Evolutionary conservation across 2,113 vertebrate genomes (phyloP), one percentile per base, ranked within the genome.

Genomic region (Calonectris borealis): DNA sequence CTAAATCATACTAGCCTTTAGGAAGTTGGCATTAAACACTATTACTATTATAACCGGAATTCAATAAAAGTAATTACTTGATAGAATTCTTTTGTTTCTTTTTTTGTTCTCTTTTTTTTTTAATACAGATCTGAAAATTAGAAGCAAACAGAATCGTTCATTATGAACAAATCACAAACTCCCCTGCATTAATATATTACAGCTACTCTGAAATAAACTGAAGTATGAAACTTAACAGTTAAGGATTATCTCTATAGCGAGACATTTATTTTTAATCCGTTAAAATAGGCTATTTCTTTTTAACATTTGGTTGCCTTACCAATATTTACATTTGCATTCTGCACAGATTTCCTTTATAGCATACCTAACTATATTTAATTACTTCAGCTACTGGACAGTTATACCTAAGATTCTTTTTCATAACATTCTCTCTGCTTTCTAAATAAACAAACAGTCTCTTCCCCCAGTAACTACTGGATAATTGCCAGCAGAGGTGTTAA

Each of bases 401-500:
- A 36, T 3, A 80, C 32, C 34, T 16, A 70, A 80, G 54, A 77
- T 64, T 4, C 8, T 22, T 73, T 69, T 34, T 11, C 71, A 17
- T 31, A 65, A 73, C 38, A 62, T 7, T 8, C n/a, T 42, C 42
- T 62, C 16, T 20, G 42, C 32, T 70, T 79, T 52, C 38, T 65
- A 62, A 68, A 54, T 8, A 70, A 66, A 58, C 34, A 70, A 66
- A 58, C 31, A 72, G 58, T 24, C 34, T 79, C 16, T 65, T 49
- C 12, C 48, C 16, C 4, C 57, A 25, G 27, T 14, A 70, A 85
- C 7, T 40, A 3, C 31, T 76, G 78, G 89, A 13, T 64, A 60
- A 87, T 57, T 68, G 73, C 93, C 96, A 96, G 81, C 34, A 68
- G 83, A 91, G 73, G 77, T 75, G 95, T n/a, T 64, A 71, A 46